These are phyloP conservation scores for Rhynchotus rufescens DNA, from an alignment of 2,797 vertebrate species.

Conservation along the genomic window DNA sequence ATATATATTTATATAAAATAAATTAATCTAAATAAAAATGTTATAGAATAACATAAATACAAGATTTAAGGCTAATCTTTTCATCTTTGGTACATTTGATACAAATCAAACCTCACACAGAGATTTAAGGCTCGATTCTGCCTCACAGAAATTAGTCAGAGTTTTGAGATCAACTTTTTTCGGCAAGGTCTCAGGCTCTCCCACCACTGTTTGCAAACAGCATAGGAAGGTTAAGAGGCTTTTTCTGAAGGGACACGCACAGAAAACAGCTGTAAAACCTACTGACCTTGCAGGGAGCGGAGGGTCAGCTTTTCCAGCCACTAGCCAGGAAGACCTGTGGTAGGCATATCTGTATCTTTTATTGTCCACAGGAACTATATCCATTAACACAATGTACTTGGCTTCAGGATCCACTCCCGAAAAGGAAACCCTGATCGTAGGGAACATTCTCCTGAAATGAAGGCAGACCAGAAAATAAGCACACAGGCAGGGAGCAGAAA, in stretches of 20 bases:
- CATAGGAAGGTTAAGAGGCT: background rate
- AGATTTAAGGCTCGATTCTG: background rate
- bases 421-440: constrained; percentile 97
- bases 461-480: constrained; percentile 31
- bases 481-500: background rate
- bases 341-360: constrained; percentile 98
- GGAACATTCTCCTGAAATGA: constrained; percentile 94
- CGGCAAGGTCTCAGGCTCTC: background rate
- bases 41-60: background rate
- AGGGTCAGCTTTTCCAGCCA: constrained; percentile 96
- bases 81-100: background rate
- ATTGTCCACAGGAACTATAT: constrained; percentile 98
- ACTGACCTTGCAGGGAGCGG: constrained; percentile 94
- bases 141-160: background rate
- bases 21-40: too few species aligned
- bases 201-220: background rate
- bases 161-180: background rate
- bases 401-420: constrained; percentile 95
- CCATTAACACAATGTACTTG: constrained; percentile 98
- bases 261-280: background rate
- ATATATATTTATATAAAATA: too few species aligned
- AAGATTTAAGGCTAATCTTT: background rate
- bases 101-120: background rate
- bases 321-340: constrained; percentile 97
- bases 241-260: background rate